Conservation (phyloP, 37 sponge, comb jelly and placozoan genomes). For the Crambe crambe region DNA sequence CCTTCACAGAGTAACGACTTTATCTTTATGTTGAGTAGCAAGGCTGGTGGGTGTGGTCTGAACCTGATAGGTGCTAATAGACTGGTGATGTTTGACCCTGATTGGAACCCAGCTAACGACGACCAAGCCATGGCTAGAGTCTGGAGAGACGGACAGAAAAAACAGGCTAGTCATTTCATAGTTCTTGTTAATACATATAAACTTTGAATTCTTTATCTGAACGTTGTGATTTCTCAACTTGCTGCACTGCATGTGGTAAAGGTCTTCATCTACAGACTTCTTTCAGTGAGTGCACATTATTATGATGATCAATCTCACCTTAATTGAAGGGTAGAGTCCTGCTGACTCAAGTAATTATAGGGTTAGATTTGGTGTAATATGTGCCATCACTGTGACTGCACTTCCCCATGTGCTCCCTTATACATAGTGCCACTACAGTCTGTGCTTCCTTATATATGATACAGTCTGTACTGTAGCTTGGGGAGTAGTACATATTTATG, state of each 20-base stretch:
- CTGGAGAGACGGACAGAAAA: conserved; percentile 98
- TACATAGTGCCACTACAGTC: too few species aligned
- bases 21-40: conserved; percentile 99
- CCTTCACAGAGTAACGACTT: conserved; percentile 79
- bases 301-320: too few species aligned
- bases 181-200: too few species aligned
- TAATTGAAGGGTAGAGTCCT: too few species aligned
- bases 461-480: too few species aligned
- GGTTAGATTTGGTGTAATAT: too few species aligned
- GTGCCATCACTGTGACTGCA: background rate
- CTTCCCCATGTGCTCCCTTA: background rate
- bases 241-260: conserved; percentile 11
- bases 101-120: conserved; percentile 98
- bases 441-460: too few species aligned
- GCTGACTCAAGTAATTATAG: too few species aligned
- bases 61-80: conserved; percentile 97
- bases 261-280: conserved; percentile 86
- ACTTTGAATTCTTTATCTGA: too few species aligned
- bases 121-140: conserved; percentile 97
- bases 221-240: background rate
- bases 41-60: conserved; percentile 99
- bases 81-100: conserved; percentile 98
- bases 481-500: too few species aligned
- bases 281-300: conserved; percentile 84
- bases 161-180: conserved; percentile 75